Evolutionary conservation across 2,888 invertebrate genomes (phyloP), one percentile per base, ranked within the genome.

Genomic region (Sinhomidia bicolor): DNA sequence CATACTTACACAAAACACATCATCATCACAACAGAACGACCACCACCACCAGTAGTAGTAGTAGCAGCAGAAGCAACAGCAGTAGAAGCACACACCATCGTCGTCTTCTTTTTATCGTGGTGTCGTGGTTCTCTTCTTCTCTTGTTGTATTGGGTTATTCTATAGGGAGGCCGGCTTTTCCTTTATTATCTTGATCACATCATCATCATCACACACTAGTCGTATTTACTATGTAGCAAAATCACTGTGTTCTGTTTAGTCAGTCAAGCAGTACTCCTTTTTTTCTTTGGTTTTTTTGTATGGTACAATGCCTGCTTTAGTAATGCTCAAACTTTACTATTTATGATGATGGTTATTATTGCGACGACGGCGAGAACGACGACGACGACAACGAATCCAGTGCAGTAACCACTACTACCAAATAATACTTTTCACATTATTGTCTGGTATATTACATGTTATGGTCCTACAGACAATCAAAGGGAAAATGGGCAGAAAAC

Each of bases 101-200:
- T 79, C 79, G 4, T 79, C 79, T 54, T 79, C 41, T 79, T 79
- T 79, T 79, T 79, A 79, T 79, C 57, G 36, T 79, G 23, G 41
- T 60, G 79, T 79, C 57, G 57, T 60, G 60, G 60, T 57, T 79
- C 41, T 79, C 26, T n/a, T 68, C 68, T 68, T 20, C 68, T 68
- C 20, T 26, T 79, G 79, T 60, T 79, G 79, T 79, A 79, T 79
- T 79, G 79, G 79, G 41, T 17, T 79, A 60, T 79, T 79, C 41
- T 79, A 44, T 60, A 23, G 79, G 79, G 79, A 79, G 79, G 79
- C 79, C 79, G 79, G 79, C 79, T 79, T 79, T 57, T 79, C 54
- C 41, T 79, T 79, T 79, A 76, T 76, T 76, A 60, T 79, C 79
- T 57, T 57, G 79, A 79, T 79, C 41, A 79, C 54, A 54, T 36